Conservation (phyloP, 1,140 invertebrate species). For the Agraylea sexmaculata region DNA sequence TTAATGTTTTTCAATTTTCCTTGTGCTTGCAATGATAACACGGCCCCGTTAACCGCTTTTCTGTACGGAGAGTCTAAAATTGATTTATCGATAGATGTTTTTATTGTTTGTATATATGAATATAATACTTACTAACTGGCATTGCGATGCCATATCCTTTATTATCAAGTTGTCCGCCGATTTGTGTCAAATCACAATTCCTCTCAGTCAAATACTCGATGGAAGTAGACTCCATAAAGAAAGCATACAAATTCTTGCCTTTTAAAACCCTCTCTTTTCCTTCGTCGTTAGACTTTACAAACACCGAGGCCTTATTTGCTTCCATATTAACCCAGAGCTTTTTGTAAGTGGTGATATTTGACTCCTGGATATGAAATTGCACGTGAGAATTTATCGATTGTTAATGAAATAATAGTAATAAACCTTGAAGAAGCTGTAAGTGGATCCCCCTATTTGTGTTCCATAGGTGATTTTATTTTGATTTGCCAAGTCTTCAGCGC, state of each 20-base stretch:
- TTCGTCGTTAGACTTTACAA: constrained; percentile 66
- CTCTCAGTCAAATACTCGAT: constrained; percentile 68
- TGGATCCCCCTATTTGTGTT: constrained; percentile 62
- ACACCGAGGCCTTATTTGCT: constrained; percentile 68
- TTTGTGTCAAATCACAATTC: constrained; percentile 64
- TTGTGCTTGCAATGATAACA: constrained; percentile 71
- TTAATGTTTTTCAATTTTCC: constrained; percentile 68
- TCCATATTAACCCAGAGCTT: constrained; percentile 69
- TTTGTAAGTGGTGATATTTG: constrained; percentile 62
- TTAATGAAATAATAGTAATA: background rate
- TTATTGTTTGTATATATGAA: constrained; percentile 9
- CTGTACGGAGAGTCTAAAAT: constrained; percentile 57
- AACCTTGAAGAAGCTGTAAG: constrained; percentile 60
- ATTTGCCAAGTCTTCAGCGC: constrained; percentile 73
- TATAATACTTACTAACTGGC: constrained; percentile 49
- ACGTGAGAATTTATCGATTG: background rate
- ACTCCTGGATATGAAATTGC: constrained; percentile 34
- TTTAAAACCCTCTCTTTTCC: constrained; percentile 69
- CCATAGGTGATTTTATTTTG: constrained; percentile 86
- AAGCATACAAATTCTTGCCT: constrained; percentile 59
- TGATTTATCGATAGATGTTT: too few relatives aligned
- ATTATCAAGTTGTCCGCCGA: constrained; percentile 62
- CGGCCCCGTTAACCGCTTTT: constrained; percentile 56
- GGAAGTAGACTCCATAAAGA: constrained; percentile 74
- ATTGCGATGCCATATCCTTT: constrained; percentile 76